Evolutionary conservation across 2,888 invertebrate species (phyloP), one percentile per base, ranked within the genome.

Genomic region (Helicoverpa assulta): DNA sequence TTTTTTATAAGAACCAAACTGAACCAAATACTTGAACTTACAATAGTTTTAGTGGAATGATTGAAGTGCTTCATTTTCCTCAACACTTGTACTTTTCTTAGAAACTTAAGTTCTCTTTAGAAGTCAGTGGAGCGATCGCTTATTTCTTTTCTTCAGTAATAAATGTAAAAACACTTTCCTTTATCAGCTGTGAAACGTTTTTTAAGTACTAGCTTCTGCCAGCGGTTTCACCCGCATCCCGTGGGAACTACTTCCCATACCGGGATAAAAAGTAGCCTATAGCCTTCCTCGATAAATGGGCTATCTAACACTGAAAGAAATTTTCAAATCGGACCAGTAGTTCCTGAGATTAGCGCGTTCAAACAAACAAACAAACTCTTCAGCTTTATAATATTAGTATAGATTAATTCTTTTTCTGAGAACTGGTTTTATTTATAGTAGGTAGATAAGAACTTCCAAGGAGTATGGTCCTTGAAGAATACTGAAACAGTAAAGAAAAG

Each of bases 41-140:
- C 43, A 74, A 65, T 52, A 50, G 61, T 70, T 76, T 61, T 12
- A 50, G 21, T 4, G 29, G 51, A 70, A 55, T 55, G 55, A 55
- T 75, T 70, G 21, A 47, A 75, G 40, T 43, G 54, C 33, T 59
- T 52, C 1, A 8, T 19, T 59, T 54, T 18, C 40, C 47, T 43
- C 29, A 57, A 40, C 14, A 40, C 14, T 12, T 2, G 40, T 26
- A 16, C 37, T 21, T 62, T 58, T 40, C 3, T 21, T n/a, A 29
- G 19, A 51, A 64, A 53, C 40, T 29, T 14, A 53, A 57, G n/a
- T 60, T 51, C 56, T 18, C 33, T 51, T 64, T 59, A 7, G 10
- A 56, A 53, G 37, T 57, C 69, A 75, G 14, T 53, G 64, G 26
- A 43, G 3, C 43, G 21, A 60, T 43, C 43, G n/a, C 29, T 33